Base-by-base conservation (phyloP, 2,113 vertebrate species). In the Ictalurus furcatus region DNA sequence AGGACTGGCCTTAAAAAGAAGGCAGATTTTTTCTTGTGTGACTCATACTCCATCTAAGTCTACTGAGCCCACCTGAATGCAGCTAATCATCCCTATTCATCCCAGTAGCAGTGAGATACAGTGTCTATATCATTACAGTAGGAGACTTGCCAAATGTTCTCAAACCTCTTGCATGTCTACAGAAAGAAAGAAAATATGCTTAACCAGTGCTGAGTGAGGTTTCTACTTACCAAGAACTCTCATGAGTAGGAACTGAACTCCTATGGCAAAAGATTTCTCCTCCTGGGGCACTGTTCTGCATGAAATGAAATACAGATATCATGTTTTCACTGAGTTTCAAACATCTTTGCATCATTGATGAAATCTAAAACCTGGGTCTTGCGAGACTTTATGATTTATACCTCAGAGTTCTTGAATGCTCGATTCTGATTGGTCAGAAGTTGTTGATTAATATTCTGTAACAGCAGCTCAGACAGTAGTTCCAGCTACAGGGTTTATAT, bases 221-320 rank as follows among this genome's bases (percentile, higher is more conserved):
- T 37, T 71, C 3, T 79, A 95, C 97, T 97, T 94, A 99, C 98
- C 98, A 37, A 99, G 92, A 78, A 99, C 79, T 91, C 98, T 97
- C 96, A 99, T 97, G 2, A 99, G 93, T 86, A 99, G 92, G 94
- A 99, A 99, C 91, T 99, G 98, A 1, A 99, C 93, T 44, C 98
- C 98, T 0, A 99, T 98, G 65, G 98, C 97, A 61, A 99, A 99
- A 0, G 98, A 99, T 90, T 99, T 99, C 86, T 99, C 98, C 0
- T 99, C 97, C 54, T 96, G 95, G 80, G 96, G 95, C 89, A 99
- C 98, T 58, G 96, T 96, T 78, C 98, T 99, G 94, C 30, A 92
- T 90, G 28, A 82, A 23, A 79, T 85, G 61, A 85, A 25, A 88
- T 16, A 88, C 23, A 71, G n/a, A 81, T 8, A 52, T 30, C 67